These are phyloP conservation scores for Caenorhabditis afra DNA, from an alignment of 2,888 invertebrate species.

Conservation along the genomic window DNA sequence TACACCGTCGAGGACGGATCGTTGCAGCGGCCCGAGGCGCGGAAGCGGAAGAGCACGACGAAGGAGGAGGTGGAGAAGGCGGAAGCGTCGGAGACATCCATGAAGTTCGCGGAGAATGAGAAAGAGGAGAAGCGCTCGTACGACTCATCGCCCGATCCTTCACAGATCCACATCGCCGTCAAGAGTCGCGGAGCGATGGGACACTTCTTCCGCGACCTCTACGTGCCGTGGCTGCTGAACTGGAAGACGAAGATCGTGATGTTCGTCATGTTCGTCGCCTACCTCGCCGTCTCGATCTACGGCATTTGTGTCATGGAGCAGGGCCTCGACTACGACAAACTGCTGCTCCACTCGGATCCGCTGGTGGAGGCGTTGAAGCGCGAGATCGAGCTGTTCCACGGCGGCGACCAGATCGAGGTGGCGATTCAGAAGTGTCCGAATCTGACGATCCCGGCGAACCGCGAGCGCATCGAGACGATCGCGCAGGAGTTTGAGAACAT, in stretches of 20 bases:
- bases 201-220: conserved; percentile 75
- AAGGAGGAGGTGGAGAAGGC: neutral
- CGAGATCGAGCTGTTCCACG: conserved; percentile 79
- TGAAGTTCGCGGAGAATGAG: neutral
- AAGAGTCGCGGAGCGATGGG: conserved; percentile 76
- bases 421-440: conserved; percentile 77
- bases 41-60: neutral
- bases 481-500: conserved; percentile 76
- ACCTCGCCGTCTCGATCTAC: conserved; percentile 87
- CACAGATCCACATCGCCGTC: conserved; percentile 63
- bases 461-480: conserved; percentile 72
- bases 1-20: conserved; percentile 60
- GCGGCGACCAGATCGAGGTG: conserved; percentile 80
- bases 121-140: conserved; percentile 51
- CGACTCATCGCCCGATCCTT: conserved; percentile 48
- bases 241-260: conserved; percentile 83
- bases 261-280: conserved; percentile 87
- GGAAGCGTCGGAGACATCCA: neutral
- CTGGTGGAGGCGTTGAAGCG: conserved; percentile 74
- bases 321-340: conserved; percentile 79
- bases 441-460: conserved; percentile 70
- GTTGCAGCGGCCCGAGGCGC: conserved; percentile 11
- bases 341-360: conserved; percentile 76
- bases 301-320: conserved; percentile 85
- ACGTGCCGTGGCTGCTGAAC: conserved; percentile 78